Base-by-base conservation (phyloP, 2,888 invertebrate species). In the Netelia virgata region DNA sequence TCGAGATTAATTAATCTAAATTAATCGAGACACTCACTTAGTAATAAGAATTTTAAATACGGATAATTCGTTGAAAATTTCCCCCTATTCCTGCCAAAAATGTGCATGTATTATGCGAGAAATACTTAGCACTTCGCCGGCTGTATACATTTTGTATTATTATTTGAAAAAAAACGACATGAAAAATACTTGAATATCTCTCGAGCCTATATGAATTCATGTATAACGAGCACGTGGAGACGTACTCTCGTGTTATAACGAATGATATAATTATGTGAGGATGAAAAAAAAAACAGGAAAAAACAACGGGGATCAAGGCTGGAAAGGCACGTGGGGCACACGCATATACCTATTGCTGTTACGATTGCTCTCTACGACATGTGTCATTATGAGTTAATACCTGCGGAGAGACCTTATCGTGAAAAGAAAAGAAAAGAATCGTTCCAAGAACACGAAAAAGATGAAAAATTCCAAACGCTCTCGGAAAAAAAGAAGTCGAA, bases 371-470 rank as follows among this genome's bases (percentile, higher is more conserved):
- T 23, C n/a, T 36, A 57, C 20, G 16, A 61, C 23, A 16, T n/a
- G 64, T 77, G 66, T 36, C 72, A 82, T 82, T 82, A 77, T 43
- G 72, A 59, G 53, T 77, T 74, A 80, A 80, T 73, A 66, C 73
- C 47, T 1, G 61, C 28, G 57, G 10, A 68, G n/a, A 50, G 28
- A 59, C 61, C 36, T 55, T 43, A 64, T 64, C 43, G 43, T 41
- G 18, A n/a, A 14, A 47, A 55, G 14, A 70, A 55, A 53, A 20
- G 23, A 5, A 72, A 41, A 11, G 18, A 64, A n/a, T 57, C 16
- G 18, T n/a, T 63, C 16, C 36, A n/a, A 47, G 50, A 50, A 68
- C 23, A 23, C 72, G 59, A 11, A 18, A 59, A 14, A 9, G 11
- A 23, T 41, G 59, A 68, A 47, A 73, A 73, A 75, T 18, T 55